Evolutionary conservation across 2,113 vertebrate genomes (phyloP), one percentile per base, ranked within the genome.

Genomic region (Electrona antarctica): DNA sequence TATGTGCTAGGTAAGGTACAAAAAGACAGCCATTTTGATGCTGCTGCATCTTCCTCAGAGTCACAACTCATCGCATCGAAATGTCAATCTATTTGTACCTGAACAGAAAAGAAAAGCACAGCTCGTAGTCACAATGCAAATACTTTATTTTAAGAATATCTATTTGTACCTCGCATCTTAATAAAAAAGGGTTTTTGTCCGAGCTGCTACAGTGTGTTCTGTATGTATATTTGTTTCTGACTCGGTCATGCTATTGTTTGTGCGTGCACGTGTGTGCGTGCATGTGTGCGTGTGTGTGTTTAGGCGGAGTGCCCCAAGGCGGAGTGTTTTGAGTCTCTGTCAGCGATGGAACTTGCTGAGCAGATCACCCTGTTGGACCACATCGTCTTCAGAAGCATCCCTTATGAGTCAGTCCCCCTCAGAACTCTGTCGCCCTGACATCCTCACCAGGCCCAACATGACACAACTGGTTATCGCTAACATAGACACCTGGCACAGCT

Each of bases 341-440:
- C 97, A 0, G 97, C 96, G 57, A 98, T 99, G 96, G 97, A 98
- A 88, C 89, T 99, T 77, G 98, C 98, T 0, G 98, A 99, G 85
- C 98, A 99, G 86, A 96, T 99, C 91, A 99, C 97, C 6, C 92
- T 99, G 50, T 90, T 99, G 85, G 98, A 99, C 87, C 96, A 98
- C 62, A 70, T 98, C 3, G 90, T 99, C 80, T 99, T 99, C 93
- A 93, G 97, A 88, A 97, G 95, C 92, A 99, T 99, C 81, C 96
- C 97, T 12, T 99, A 98, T 0, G 96, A 98, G 97, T 99, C 88
- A 95, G 97, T 95, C 52, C 60, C 63, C 63, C 67, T 66, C 46
- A 28, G 67, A 14, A 64, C 0, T 1, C 58, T 55, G 14, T 56
- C 64, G 45, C 15, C 59, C 46, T 51, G 11, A 46, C 45, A 67